Percentiles rank a stretch among this genome's conserved stretches.
These are phyloP conservation scores for Amaurobius ferox DNA, from an alignment of 2,888 invertebrate species.

Conservation along the genomic window DNA sequence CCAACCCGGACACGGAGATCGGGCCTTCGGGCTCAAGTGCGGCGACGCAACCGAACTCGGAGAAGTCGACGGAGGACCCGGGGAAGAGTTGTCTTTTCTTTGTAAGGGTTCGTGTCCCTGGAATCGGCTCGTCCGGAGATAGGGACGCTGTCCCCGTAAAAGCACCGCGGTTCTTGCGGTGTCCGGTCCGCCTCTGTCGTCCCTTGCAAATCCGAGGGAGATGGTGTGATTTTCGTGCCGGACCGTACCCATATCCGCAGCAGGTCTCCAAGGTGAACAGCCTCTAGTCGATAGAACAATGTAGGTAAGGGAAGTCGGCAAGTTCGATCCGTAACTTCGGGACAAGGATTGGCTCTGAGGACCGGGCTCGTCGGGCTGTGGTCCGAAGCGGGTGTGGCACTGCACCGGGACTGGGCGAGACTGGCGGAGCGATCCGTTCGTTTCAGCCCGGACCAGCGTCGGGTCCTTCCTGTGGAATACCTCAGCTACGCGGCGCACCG, in stretches of 20 bases:
- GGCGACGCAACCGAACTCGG: too few relatives aligned
- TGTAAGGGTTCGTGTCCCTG: constrained; percentile 78
- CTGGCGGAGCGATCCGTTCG: constrained; percentile 41
- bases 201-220: constrained; percentile 66
- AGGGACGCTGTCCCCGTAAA: constrained; percentile 75
- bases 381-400: constrained; percentile 78
- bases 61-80: too few relatives aligned
- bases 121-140: constrained; percentile 79
- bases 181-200: constrained; percentile 20
- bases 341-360: constrained; percentile 87
- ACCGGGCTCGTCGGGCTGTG: constrained; percentile 82
- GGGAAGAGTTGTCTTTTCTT: constrained; percentile 79
- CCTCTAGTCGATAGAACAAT: constrained; percentile 84
- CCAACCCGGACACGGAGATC: too few relatives aligned
- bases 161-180: constrained; percentile 12
- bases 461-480: constrained; percentile 7
- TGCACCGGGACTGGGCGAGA: constrained; percentile 76
- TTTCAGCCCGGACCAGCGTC: constrained; percentile 74
- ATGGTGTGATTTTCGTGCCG: constrained; percentile 70
- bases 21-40: too few relatives aligned
- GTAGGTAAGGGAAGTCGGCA: constrained; percentile 85
- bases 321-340: constrained; percentile 82
- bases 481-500: background rate
- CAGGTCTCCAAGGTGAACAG: constrained; percentile 86
- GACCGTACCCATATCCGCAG: constrained; percentile 82